These are phyloP conservation scores for Sclerurus mexicanus DNA, from an alignment of 2,113 vertebrate genomes.

Conservation along the genomic window DNA sequence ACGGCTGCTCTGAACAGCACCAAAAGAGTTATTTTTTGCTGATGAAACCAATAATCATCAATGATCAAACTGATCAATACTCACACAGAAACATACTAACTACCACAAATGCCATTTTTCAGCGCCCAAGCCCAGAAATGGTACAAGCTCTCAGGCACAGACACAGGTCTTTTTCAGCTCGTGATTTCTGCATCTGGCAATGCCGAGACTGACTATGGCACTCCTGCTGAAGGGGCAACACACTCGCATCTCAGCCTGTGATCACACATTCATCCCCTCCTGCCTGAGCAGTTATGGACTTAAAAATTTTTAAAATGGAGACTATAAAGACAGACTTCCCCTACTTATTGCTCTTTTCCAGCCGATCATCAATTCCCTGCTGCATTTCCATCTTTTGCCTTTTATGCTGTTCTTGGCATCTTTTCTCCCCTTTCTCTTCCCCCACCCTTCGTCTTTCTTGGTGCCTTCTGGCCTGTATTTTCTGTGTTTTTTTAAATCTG, in stretches of 20 bases:
- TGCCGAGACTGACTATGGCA: accelerated
- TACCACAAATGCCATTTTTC: neutral
- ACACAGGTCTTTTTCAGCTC: neutral
- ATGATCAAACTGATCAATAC: neutral
- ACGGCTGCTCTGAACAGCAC: accelerated
- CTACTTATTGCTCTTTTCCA: neutral
- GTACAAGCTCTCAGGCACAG: neutral
- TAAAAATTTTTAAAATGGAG: neutral
- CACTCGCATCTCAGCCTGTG: accelerated
- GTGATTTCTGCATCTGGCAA: neutral
- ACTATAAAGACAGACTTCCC: neutral
- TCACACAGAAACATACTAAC: neutral
- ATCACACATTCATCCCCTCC: neutral
- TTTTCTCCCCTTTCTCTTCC: neutral
- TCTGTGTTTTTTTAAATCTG: neutral
- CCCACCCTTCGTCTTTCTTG: neutral
- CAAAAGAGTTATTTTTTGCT: neutral
- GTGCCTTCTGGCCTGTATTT: constrained; percentile 41
- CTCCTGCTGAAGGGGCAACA: accelerated
- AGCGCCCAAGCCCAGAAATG: neutral
- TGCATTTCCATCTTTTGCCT: neutral
- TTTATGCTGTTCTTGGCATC: constrained; percentile 41
- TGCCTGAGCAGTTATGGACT: neutral
- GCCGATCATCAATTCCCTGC: neutral
- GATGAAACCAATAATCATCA: neutral